These are phyloP conservation scores for Pygoscelis antarcticus DNA, from an alignment of 2,113 vertebrate species.

Conservation along the genomic window DNA sequence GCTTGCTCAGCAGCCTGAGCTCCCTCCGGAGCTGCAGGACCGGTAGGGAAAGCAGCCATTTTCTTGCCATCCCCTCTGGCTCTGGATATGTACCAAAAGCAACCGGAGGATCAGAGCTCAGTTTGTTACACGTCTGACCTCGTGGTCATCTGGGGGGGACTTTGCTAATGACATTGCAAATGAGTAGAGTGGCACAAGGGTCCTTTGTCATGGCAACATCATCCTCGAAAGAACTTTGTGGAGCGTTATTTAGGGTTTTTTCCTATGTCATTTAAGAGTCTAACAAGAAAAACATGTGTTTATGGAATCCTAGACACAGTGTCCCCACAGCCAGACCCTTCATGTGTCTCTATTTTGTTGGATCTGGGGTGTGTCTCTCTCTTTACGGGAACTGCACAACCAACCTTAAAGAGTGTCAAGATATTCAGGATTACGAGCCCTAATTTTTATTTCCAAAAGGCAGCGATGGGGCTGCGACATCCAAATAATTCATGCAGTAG, in stretches of 20 bases:
- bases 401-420: background rate
- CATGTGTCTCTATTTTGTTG: background rate
- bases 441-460: background rate
- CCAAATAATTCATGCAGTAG: background rate
- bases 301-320: background rate
- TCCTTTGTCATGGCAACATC: background rate
- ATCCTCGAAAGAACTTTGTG: background rate
- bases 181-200: background rate
- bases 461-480: fast-evolving
- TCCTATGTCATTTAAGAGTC: background rate
- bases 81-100: background rate
- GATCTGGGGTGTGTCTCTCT: background rate
- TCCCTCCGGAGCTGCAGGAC: background rate
- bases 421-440: background rate
- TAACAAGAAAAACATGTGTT: slow-evolving; percentile 56
- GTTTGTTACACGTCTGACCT: background rate
- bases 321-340: slow-evolving; percentile 28
- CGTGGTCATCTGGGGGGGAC: background rate
- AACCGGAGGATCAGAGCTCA: background rate
- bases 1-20: background rate
- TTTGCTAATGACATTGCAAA: background rate
- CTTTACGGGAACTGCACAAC: fast-evolving
- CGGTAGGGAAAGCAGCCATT: background rate
- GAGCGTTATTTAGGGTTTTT: background rate
- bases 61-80: background rate